Evolutionary conservation across 2,797 vertebrate species (phyloP), one percentile per base, ranked within the genome.

Genomic region (Columba guinea): DNA sequence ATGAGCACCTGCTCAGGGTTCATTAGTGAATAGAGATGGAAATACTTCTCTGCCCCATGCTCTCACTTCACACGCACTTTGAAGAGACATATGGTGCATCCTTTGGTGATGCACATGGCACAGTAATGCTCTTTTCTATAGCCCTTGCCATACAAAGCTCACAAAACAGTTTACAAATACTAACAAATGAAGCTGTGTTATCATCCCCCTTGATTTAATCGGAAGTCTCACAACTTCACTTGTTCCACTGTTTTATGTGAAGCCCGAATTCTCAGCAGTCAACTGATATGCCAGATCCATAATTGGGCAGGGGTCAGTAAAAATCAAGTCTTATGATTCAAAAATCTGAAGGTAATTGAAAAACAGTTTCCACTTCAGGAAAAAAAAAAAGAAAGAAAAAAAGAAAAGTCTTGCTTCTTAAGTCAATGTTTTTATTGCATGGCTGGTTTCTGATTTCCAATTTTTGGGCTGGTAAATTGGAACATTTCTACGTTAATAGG

Each of bases 1-100:
- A 82, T 23, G 75, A 93, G 51, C 75, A 94, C 85, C 90, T 96
- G 96, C 92, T 94, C 82, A 65, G 77, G 83, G 64, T 69, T 94
- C 94, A 93, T 96, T 95, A 96, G 75, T 19, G 58, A 93, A 41
- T 4, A 9, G 17, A 67, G 32, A 87, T 19, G 52, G 75, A 95
- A 93, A 93, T 46, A 65, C 91, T 44, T 84, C 52, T 49, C 73
- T 53, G 68, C 89, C 94, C 85, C 59, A 77, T 0, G 0, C 37
- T 94, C 87, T 49, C 59, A 48, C 84, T 95, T 92, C 75, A 91
- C 62, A 86, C 0, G 1, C 53, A 35, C 60, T 92, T 93, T 94
- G 84, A 91, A 89, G 65, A 93, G 88, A 67, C 59, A 39, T 2
- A 11, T 30, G 64, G 51, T 60, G 49, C 67, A 41, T 79, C 1